These are phyloP conservation scores for Caloenas nicobarica DNA, from an alignment of 2,113 vertebrate species.

Conservation along the genomic window DNA sequence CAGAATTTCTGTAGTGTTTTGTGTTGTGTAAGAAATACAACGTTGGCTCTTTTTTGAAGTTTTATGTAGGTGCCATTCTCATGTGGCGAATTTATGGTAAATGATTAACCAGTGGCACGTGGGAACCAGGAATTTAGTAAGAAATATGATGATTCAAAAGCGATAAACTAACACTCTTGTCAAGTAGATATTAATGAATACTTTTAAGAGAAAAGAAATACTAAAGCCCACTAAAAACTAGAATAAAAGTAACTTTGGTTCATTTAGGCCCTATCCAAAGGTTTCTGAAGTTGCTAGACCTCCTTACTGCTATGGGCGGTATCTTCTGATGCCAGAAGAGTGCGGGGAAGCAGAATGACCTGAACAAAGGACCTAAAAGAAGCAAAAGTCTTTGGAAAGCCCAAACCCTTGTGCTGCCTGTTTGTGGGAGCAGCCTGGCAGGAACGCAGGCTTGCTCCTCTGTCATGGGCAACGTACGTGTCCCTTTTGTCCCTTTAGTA, in stretches of 20 bases:
- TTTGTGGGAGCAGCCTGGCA: not conserved
- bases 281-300: not conserved
- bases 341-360: not conserved
- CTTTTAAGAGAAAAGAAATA: not conserved
- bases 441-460: not conserved
- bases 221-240: not conserved
- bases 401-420: not conserved
- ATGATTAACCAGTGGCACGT: not conserved
- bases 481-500: not conserved
- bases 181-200: not conserved
- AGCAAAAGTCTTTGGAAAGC: not conserved
- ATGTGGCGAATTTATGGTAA: not conserved
- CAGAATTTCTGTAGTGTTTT: not conserved
- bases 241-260: not conserved
- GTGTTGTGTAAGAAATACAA: not conserved
- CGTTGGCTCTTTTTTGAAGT: not conserved
- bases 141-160: not conserved
- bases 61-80: not conserved
- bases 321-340: not conserved
- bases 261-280: not conserved
- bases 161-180: not conserved
- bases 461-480: fast-evolving
- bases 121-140: not conserved
- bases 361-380: not conserved
- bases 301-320: not conserved